Conservation (phyloP, 2,888 invertebrate species). For the Papilio demoleus region DNA sequence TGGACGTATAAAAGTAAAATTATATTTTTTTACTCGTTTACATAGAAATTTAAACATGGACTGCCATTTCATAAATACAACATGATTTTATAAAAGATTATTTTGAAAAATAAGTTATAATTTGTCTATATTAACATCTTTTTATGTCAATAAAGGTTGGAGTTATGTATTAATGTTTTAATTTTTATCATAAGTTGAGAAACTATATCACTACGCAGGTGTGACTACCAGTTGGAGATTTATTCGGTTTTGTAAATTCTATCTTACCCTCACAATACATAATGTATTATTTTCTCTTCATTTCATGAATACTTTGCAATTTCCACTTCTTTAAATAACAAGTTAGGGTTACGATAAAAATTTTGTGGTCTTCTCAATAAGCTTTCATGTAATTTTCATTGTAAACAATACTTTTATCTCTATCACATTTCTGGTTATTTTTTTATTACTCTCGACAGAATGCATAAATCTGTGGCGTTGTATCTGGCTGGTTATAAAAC, state of each 20-base stretch:
- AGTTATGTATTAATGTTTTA: not conserved
- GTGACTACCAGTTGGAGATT: not conserved
- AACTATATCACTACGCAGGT: not conserved
- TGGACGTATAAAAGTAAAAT: constrained; percentile 12
- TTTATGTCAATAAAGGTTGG: not conserved
- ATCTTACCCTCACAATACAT: not conserved
- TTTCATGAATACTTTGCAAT: not conserved
- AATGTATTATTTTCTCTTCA: not conserved
- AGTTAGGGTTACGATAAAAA: too few species aligned
- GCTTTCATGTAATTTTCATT: too few species aligned
- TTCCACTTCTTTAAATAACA: too few species aligned
- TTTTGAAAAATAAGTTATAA: not conserved
- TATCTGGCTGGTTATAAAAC: too few species aligned
- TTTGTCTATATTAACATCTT: not conserved
- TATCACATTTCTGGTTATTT: too few species aligned
- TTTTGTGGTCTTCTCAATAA: too few species aligned
- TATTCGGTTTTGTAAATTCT: not conserved
- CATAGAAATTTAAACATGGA: not conserved
- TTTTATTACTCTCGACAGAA: too few species aligned
- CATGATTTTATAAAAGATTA: not conserved
- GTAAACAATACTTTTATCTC: too few species aligned
- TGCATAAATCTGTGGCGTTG: too few species aligned
- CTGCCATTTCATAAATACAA: not conserved
- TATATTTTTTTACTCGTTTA: constrained; percentile 5
- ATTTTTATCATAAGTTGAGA: not conserved